These are phyloP conservation scores for Chloropsis cyanopogon DNA, from an alignment of 2,113 vertebrate genomes.

Conservation along the genomic window DNA sequence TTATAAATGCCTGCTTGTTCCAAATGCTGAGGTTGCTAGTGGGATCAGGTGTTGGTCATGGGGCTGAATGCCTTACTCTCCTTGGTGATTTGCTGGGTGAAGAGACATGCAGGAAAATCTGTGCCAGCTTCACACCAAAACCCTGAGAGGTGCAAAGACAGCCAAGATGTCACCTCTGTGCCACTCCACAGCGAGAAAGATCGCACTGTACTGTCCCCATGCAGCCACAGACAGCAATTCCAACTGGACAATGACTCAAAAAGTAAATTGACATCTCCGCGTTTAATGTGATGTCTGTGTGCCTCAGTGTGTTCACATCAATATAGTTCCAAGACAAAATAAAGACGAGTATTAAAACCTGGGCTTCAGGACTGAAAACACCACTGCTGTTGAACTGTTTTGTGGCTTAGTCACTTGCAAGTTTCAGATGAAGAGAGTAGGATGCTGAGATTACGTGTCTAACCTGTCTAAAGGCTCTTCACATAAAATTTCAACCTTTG, in stretches of 20 bases:
- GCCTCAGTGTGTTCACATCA: not conserved
- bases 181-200: not conserved
- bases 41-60: not conserved
- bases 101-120: not conserved
- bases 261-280: not conserved
- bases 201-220: not conserved
- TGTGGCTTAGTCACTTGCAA: not conserved
- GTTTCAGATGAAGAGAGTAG: not conserved
- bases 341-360: slow-evolving; percentile 1
- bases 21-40: not conserved
- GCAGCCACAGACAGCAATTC: not conserved
- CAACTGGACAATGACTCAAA: not conserved
- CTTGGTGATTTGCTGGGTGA: not conserved
- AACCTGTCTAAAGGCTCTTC: not conserved
- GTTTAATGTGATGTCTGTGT: not conserved
- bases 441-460: not conserved
- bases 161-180: not conserved
- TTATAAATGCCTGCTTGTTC: not conserved
- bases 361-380: not conserved
- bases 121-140: not conserved
- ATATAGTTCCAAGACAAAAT: not conserved
- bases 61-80: not conserved
- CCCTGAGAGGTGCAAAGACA: not conserved
- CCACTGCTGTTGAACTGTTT: not conserved
- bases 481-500: not conserved